Percentiles rank a stretch among this genome's conserved stretches.
phyloP scores from a whole-genome alignment of 1,140 invertebrate species.

The Atta cephalotes region DNA sequence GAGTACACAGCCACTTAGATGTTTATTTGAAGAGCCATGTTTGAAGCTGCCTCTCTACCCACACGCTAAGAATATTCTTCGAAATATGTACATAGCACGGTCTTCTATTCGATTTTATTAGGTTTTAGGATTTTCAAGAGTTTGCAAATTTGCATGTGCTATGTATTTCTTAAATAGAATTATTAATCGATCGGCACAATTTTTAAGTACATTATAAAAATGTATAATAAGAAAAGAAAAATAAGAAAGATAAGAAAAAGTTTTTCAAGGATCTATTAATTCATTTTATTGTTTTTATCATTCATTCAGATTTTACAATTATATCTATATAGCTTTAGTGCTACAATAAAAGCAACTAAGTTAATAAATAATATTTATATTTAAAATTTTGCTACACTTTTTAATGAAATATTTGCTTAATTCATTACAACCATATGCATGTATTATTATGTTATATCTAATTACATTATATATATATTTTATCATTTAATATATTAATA shows the following conservation, averaged over 20 bases:
- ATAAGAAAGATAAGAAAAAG: neutral
- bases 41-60: slow-evolving; percentile 81
- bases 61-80: slow-evolving; percentile 82
- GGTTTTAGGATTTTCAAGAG: slow-evolving; percentile 82
- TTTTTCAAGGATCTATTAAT: neutral
- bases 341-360: neutral
- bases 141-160: slow-evolving; percentile 58
- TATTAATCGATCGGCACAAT: slow-evolving; percentile 38
- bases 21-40: slow-evolving; percentile 84
- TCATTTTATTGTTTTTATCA: neutral
- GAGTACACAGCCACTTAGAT: slow-evolving; percentile 82
- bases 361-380: neutral
- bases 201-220: neutral
- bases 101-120: slow-evolving; percentile 86
- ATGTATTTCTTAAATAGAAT: slow-evolving; percentile 58
- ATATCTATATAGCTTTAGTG: neutral
- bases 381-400: neutral
- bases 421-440: neutral
- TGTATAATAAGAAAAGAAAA: neutral
- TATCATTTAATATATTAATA: neutral
- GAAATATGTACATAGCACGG: slow-evolving; percentile 77
- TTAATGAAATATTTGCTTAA: slow-evolving; percentile 1
- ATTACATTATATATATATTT: neutral
- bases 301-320: neutral
- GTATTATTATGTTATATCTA: neutral